These are phyloP conservation scores for Copidosoma aretas DNA, from an alignment of 2,888 invertebrate genomes.

Conservation along the genomic window DNA sequence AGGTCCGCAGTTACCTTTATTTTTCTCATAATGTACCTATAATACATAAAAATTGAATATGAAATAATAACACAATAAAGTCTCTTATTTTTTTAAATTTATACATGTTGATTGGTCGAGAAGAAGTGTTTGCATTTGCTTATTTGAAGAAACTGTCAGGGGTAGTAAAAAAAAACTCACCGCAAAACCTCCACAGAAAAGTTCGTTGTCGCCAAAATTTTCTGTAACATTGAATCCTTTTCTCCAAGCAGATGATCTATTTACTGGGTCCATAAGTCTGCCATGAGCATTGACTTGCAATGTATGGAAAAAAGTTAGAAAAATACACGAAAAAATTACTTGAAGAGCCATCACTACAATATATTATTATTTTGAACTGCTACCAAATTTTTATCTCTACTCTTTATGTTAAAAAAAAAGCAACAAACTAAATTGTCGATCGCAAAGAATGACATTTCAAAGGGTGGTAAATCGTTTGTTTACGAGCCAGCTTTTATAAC, in stretches of 20 bases:
- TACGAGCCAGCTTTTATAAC: constrained; percentile 23
- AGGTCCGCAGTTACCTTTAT: too few species aligned
- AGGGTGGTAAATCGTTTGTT: neutral
- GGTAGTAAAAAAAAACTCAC: constrained; percentile 54
- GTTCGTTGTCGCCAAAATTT: constrained; percentile 66
- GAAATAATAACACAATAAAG: too few species aligned
- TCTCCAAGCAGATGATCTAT: constrained; percentile 67
- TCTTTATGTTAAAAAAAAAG: too few species aligned
- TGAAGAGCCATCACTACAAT: constrained; percentile 14
- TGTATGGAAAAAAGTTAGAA: constrained; percentile 3
- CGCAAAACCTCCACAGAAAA: constrained; percentile 66
- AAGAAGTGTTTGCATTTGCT: too few species aligned
- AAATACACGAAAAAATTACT: neutral
- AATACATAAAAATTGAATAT: too few species aligned
- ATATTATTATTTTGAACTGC: neutral
- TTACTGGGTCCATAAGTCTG: constrained; percentile 65
- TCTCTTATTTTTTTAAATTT: too few species aligned
- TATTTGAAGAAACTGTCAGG: too few species aligned
- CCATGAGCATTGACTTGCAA: constrained; percentile 62
- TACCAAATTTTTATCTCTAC: too few species aligned
- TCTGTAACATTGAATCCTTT: constrained; percentile 61
- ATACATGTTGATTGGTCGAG: too few species aligned
- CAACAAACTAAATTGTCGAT: neutral
- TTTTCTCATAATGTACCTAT: too few species aligned
- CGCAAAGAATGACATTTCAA: neutral